phyloP scores from a whole-genome alignment of 2,797 vertebrate species.

The Syngnathus acus region DNA sequence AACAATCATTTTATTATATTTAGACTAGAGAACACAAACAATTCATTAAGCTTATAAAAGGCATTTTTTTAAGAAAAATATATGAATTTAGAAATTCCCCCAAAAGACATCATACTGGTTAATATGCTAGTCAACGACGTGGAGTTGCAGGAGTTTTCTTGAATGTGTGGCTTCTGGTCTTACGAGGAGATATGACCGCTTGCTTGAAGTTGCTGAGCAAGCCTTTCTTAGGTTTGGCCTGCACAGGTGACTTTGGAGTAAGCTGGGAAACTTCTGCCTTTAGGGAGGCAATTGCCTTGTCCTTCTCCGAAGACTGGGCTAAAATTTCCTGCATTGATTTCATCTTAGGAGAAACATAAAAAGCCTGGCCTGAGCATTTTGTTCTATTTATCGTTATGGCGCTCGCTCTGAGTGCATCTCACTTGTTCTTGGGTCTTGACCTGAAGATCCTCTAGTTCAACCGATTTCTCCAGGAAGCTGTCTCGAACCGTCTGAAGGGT shows the following conservation, averaged over 20 bases:
- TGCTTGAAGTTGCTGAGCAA: conserved; percentile 79
- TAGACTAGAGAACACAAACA: not conserved
- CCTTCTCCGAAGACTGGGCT: conserved; percentile 60
- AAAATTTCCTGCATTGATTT: conserved; percentile 60
- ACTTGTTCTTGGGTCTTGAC: conserved; percentile 50
- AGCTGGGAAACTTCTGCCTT: conserved; percentile 60
- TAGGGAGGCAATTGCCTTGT: conserved; percentile 61
- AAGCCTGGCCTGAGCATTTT: not conserved
- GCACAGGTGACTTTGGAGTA: conserved; percentile 44
- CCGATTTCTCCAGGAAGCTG: conserved; percentile 54
- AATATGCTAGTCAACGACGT: conserved; percentile 18
- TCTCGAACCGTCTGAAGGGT: conserved; percentile 56
- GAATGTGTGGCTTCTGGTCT: conserved; percentile 42
- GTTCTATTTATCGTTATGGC: not conserved
- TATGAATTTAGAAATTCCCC: too few species aligned
- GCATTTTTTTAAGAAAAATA: too few species aligned
- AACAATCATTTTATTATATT: not conserved
- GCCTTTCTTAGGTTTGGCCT: conserved; percentile 63
- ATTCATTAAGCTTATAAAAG: not conserved
- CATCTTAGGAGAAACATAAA: conserved; percentile 43
- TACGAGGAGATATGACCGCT: conserved; percentile 65
- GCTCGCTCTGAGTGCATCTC: not conserved
- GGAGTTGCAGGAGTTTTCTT: conserved; percentile 45
- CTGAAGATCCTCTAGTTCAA: conserved; percentile 53
- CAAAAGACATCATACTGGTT: not conserved